A percentile compares a stretch with the other conserved stretches of the same genome.
phyloP scores from a whole-genome alignment of 35 echinoderm and acorn worm genomes.

The Ophioderma brevispina region DNA sequence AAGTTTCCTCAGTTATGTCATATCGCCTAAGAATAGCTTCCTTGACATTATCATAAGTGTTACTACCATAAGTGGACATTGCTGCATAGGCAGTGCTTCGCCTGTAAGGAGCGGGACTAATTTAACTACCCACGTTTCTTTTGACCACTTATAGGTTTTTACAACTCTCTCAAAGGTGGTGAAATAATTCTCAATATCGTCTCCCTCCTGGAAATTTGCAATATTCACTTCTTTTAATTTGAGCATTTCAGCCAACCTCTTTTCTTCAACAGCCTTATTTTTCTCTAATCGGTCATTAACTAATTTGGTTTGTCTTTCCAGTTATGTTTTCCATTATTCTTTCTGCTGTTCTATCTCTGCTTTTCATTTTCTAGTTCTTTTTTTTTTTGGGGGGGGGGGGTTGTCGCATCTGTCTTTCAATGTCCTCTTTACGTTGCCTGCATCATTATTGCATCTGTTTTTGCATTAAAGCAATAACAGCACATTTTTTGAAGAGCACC shows the following conservation, averaged over 20 bases:
- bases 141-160: background rate
- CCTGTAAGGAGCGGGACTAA: background rate
- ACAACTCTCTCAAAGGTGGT: slow-evolving; percentile 17
- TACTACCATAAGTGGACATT: background rate
- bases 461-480: too few relatives aligned
- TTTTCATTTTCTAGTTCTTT: background rate
- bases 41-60: slow-evolving; percentile 16
- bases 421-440: background rate
- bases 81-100: slow-evolving; percentile 18
- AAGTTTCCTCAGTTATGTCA: slow-evolving; percentile 25
- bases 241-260: background rate
- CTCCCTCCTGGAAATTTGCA: background rate
- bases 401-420: background rate
- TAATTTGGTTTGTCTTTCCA: background rate
- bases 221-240: slow-evolving; percentile 21
- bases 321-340: background rate
- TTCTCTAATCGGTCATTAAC: background rate
- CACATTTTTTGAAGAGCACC: too few relatives aligned
- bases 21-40: slow-evolving; percentile 17
- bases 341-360: background rate
- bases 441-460: too few relatives aligned
- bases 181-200: slow-evolving; percentile 23
- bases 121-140: slow-evolving; percentile 7
- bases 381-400: too few relatives aligned
- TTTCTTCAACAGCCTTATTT: slow-evolving; percentile 1